These are phyloP conservation scores for Schizopygopsis malacanthus DNA, from an alignment of 2,797 vertebrate species.

Conservation along the genomic window DNA sequence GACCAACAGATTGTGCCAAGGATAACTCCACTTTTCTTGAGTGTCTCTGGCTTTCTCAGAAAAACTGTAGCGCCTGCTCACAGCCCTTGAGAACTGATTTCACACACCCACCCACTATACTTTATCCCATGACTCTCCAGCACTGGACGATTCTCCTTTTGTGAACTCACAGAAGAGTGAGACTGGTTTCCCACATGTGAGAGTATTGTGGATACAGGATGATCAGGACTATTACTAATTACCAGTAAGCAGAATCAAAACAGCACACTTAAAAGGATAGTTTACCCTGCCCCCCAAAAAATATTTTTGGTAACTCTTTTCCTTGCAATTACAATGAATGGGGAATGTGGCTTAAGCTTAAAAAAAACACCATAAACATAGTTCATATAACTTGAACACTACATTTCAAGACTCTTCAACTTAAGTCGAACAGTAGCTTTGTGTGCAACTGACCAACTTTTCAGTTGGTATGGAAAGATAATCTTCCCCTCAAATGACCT, in stretches of 20 bases:
- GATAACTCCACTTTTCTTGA: constrained; percentile 56
- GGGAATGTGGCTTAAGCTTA: neutral
- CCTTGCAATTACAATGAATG: neutral
- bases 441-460: neutral
- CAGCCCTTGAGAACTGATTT: constrained; percentile 50
- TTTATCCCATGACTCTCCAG: constrained; percentile 44
- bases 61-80: constrained; percentile 45
- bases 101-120: constrained; percentile 52
- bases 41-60: constrained; percentile 58
- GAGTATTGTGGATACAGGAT: neutral
- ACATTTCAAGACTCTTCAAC: neutral
- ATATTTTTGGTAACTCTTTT: too few relatives aligned
- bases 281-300: too few relatives aligned
- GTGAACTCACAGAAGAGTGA: neutral
- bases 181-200: constrained; percentile 8
- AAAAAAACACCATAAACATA: neutral
- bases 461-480: neutral
- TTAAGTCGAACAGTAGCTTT: too few relatives aligned
- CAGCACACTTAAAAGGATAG: too few relatives aligned
- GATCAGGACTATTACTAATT: neutral
- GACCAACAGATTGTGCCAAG: constrained; percentile 56
- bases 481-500: neutral
- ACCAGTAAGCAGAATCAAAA: neutral
- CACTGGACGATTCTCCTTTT: constrained; percentile 16
- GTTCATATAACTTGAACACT: neutral